Evolutionary conservation across 2,113 vertebrate species (phyloP).

Genomic region (Shinisaurus crocodilurus): DNA sequence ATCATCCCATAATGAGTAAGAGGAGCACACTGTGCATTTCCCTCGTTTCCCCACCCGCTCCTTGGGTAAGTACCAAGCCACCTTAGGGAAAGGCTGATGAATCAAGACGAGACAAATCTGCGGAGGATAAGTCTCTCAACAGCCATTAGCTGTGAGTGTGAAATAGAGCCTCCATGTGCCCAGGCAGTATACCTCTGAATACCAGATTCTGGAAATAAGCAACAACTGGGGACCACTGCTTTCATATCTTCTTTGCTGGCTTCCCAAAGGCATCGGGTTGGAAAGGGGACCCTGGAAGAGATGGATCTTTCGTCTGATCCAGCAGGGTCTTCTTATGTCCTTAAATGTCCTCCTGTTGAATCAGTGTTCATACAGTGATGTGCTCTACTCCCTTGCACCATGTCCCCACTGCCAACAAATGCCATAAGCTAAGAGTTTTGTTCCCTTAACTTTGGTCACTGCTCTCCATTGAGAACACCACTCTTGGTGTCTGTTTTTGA

Average conservation of each 20-base stretch:
- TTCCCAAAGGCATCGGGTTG: no score
- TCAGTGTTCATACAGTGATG: neutral
- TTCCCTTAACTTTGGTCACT: slow-evolving; percentile 23
- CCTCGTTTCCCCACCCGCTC: no score
- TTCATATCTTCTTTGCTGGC: no score
- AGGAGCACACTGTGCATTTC: neutral
- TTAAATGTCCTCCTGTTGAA: no score
- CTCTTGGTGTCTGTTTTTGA: slow-evolving; percentile 64
- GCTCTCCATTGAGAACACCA: slow-evolving; percentile 20
- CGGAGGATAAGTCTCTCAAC: no score
- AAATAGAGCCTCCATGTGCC: no score
- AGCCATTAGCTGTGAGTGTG: neutral
- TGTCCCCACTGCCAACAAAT: no score
- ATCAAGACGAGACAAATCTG: neutral
- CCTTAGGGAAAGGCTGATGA: neutral
- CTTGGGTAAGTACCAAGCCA: neutral
- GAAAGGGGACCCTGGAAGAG: neutral
- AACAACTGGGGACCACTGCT: no score
- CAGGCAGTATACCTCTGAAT: no score
- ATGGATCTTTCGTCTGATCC: neutral
- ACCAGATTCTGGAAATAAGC: no score
- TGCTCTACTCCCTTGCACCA: no score
- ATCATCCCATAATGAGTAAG: neutral
- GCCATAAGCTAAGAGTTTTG: neutral
- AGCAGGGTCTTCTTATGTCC: no score